Evolutionary conservation across 2,113 vertebrate genomes (phyloP).

Genomic region (Ariopsis seemanni): DNA sequence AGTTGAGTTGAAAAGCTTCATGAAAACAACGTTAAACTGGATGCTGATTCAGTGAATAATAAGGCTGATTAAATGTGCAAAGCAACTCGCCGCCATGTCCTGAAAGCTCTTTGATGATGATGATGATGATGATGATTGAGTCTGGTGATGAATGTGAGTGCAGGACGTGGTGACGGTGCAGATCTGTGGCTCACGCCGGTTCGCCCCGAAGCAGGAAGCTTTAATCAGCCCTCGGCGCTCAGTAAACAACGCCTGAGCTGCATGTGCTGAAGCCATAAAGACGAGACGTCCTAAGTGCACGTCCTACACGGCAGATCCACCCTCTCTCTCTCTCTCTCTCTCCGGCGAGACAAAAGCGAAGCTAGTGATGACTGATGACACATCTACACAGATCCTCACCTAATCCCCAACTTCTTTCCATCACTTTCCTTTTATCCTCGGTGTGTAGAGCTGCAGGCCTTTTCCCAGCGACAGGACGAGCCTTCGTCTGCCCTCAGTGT

Average conservation of each 20-base stretch:
- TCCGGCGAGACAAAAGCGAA: constrained; percentile 46
- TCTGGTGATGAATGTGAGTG: neutral
- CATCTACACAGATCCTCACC: constrained; percentile 51
- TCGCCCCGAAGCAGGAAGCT: constrained; percentile 9
- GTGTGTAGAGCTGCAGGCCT: constrained; percentile 39
- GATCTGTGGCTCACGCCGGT: neutral
- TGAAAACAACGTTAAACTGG: neutral
- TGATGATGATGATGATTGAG: too few species aligned
- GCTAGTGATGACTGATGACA: constrained; percentile 50
- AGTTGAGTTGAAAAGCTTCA: too few species aligned
- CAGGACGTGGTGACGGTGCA: constrained; percentile 16
- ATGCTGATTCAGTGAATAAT: neutral
- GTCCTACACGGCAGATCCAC: constrained; percentile 33
- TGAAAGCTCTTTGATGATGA: neutral
- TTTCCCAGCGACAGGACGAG: constrained; percentile 32
- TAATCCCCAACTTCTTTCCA: constrained; percentile 53
- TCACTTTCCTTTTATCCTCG: constrained; percentile 47
- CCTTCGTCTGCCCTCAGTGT: constrained; percentile 6
- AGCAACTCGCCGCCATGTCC: neutral
- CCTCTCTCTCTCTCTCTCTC: constrained; percentile 8
- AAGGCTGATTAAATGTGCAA: neutral
- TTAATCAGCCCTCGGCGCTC: constrained; percentile 21
- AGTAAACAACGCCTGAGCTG: constrained; percentile 23
- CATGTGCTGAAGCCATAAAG: constrained; percentile 33
- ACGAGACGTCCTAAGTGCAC: constrained; percentile 27